A percentile compares a stretch with the other conserved stretches of the same genome.
phyloP scores from a whole-genome alignment of 2,113 vertebrate genomes.

The Mormyrus lacerda region DNA sequence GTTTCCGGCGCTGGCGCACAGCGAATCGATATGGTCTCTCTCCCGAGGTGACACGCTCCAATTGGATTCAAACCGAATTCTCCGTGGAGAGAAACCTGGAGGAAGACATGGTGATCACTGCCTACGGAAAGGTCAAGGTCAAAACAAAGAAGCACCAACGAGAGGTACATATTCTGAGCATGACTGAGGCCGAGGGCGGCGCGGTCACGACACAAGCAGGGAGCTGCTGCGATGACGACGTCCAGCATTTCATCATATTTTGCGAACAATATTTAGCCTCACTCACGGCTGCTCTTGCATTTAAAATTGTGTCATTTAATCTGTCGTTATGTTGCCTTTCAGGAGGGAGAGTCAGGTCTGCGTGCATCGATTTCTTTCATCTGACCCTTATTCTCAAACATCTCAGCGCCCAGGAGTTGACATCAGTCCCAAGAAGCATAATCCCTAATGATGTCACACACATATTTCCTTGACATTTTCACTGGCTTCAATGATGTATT shows the following conservation, averaged over 20 bases:
- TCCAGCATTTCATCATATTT: not conserved
- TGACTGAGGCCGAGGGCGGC: not conserved
- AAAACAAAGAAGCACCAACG: not conserved
- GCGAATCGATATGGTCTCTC: not conserved
- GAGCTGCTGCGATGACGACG: not conserved
- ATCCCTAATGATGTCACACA: not conserved
- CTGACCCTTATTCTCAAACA: not conserved
- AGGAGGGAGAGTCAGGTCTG: not conserved
- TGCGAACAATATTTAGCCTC: not conserved
- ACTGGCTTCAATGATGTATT: not conserved
- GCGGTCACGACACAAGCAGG: not conserved
- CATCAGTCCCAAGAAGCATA: not conserved
- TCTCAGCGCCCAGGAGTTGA: not conserved
- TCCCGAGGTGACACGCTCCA: not conserved
- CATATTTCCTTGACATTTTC: not conserved
- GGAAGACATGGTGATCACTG: not conserved
- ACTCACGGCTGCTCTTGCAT: not conserved
- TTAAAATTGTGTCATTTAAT: not conserved
- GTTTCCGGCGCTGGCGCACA: not conserved
- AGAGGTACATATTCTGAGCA: not conserved
- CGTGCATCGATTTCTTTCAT: not conserved
- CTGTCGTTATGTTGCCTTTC: too few species aligned
- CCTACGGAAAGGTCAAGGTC: slow-evolving; percentile 1
- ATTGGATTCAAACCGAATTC: not conserved
- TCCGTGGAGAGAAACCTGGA: not conserved